Base-by-base conservation (phyloP, 2,797 vertebrate species). In the Luscinia megarhynchos region DNA sequence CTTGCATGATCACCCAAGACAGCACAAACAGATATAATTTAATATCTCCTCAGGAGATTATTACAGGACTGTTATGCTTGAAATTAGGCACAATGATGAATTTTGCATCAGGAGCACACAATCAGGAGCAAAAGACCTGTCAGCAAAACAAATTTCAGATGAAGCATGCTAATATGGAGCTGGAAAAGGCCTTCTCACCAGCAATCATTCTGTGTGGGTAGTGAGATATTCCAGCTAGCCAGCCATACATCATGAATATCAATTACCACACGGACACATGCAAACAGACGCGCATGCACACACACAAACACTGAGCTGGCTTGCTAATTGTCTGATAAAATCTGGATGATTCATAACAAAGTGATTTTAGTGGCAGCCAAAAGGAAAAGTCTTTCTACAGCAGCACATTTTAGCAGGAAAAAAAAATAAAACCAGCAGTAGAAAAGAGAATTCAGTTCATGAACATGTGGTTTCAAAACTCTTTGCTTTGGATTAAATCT, bases 321-420 rank as follows among this genome's bases (percentile, higher is more conserved):
- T 97, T 95, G 94, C 87, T 96, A 89, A 93, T 82, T 95, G 96
- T 94, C 94, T 97, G 94, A 97, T 97, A 97, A 97, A 96, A 96
- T 97, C 94, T 96, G 92, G 93, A 94, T 97, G 93, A 95, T 94
- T 97, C 93, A 94, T 92, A 96, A 98, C 92, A 86, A 95, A 97
- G 91, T 88, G 90, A 94, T 94, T 96, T 93, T 87, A 94, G 55
- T 54, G 89, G 69, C 96, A 97, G 96, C 95, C 97, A 98, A 96
- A 96, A 95, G 95, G 81, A 97, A 93, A 97, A 96, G 92, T 95
- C 97, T 97, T 97, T 77, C 79, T 70, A 82, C 89, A 85, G 87
- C 48, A 93, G 91, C 82, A 91, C 96, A 97, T 96, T 97, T 96
- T 90, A 97, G 91, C 92, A 94, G 92, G 51, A 94, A 58, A 14